These are phyloP conservation scores for Intellagama lesueurii DNA, from an alignment of 2,797 vertebrate genomes.

Conservation along the genomic window DNA sequence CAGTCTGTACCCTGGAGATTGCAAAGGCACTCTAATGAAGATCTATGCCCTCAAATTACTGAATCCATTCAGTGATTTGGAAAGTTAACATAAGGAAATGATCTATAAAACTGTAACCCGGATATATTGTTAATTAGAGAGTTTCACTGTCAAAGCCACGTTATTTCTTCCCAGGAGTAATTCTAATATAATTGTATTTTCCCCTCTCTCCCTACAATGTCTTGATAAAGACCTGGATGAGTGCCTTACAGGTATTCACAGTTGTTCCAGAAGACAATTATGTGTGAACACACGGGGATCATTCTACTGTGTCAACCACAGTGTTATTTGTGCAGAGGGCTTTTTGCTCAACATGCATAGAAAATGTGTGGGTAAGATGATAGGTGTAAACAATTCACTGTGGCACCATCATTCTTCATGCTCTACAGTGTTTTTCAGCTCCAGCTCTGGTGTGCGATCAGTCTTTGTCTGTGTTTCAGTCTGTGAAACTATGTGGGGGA, in stretches of 20 bases:
- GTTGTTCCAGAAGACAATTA: conserved; percentile 78
- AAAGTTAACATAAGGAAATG: neutral
- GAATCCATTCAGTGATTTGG: neutral
- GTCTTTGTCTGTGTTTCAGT: conserved; percentile 61
- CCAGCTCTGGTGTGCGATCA: conserved; percentile 56
- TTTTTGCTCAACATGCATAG: conserved; percentile 79
- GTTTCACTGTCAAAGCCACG: neutral
- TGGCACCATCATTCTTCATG: conserved; percentile 53
- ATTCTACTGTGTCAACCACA: conserved; percentile 82
- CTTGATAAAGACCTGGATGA: conserved; percentile 80
- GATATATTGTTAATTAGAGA: conserved; percentile 27
- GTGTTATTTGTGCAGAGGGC: conserved; percentile 80
- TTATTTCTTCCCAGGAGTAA: conserved; percentile 45
- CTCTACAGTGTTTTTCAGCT: conserved; percentile 36
- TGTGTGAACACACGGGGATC: conserved; percentile 83
- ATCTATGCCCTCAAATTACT: neutral
- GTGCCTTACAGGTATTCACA: conserved; percentile 76
- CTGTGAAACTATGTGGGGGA: conserved; percentile 44
- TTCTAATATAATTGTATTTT: conserved; percentile 73
- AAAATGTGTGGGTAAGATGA: conserved; percentile 83
- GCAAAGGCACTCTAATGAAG: neutral
- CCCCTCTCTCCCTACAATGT: conserved; percentile 48
- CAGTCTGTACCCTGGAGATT: neutral
- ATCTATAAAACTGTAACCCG: conserved; percentile 19
- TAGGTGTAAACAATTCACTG: conserved; percentile 36